Conservation (phyloP, 2,797 vertebrate species). For the Enteromius mattozi region DNA sequence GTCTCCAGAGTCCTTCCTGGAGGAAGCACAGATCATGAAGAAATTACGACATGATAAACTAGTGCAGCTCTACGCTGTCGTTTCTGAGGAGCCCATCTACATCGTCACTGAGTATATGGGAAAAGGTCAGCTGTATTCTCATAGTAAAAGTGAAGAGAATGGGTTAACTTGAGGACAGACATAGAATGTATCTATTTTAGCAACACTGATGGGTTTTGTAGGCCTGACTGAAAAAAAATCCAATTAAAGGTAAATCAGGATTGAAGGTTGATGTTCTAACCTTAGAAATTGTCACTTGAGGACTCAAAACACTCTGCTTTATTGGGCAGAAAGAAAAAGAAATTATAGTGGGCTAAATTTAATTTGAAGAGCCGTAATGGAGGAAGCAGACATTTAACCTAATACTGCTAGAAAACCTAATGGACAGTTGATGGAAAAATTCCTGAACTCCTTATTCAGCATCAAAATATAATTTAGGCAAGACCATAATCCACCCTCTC, state of each 20-base stretch:
- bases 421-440: background rate
- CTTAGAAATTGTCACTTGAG: slow-evolving; percentile 11
- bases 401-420: slow-evolving; percentile 3
- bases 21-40: slow-evolving; percentile 99
- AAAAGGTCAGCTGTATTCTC: slow-evolving; percentile 82
- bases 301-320: slow-evolving; percentile 1
- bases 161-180: background rate
- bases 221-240: background rate
- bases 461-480: background rate
- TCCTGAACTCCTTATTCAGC: background rate
- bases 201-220: slow-evolving; percentile 12
- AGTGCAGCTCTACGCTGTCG: slow-evolving; percentile 95
- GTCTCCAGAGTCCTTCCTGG: slow-evolving; percentile 97
- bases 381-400: slow-evolving; percentile 8
- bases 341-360: slow-evolving; percentile 12
- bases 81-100: slow-evolving; percentile 97
- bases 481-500: background rate
- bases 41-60: slow-evolving; percentile 95
- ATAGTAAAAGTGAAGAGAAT: background rate
- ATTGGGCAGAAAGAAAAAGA: background rate
- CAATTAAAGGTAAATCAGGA: slow-evolving; percentile 11
- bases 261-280: background rate
- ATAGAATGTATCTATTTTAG: slow-evolving; percentile 14
- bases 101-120: slow-evolving; percentile 98
- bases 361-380: slow-evolving; percentile 12